phyloP scores from a whole-genome alignment of 2,797 vertebrate species.

The Capromys pilorides region DNA sequence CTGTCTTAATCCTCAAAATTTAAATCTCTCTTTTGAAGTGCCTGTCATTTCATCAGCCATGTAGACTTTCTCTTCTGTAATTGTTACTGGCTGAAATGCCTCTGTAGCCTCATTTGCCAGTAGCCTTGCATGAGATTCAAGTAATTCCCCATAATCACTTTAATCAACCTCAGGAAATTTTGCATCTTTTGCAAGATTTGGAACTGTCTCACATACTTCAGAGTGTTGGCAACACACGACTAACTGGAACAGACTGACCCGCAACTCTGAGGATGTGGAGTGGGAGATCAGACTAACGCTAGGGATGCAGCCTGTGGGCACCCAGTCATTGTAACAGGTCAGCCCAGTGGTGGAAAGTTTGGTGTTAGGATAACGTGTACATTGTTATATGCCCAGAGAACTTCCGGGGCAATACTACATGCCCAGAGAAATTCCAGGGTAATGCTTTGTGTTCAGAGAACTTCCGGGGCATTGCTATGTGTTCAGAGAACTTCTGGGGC shows the following conservation, averaged over 20 bases:
- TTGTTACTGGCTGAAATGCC: constrained; percentile 37
- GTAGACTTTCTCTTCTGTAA: constrained; percentile 30
- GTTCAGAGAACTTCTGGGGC: not conserved
- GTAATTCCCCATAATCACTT: constrained; percentile 61
- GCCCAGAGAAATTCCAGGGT: no score
- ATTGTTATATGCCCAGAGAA: not conserved
- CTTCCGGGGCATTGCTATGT: not conserved
- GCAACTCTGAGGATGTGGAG: no score
- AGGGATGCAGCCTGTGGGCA: fast-evolving
- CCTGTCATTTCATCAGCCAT: constrained; percentile 59
- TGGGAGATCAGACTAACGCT: fast-evolving
- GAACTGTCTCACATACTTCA: not conserved
- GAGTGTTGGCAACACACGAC: not conserved
- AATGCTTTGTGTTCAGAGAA: no score
- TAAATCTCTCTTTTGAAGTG: constrained; percentile 71
- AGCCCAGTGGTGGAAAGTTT: not conserved
- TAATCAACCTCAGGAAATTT: constrained; percentile 67
- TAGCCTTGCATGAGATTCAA: not conserved
- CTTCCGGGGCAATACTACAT: no score
- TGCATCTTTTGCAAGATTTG: constrained; percentile 52
- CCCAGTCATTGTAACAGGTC: not conserved
- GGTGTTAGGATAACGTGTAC: not conserved
- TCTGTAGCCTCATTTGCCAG: not conserved
- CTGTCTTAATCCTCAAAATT: constrained; percentile 69
- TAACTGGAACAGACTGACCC: not conserved